Evolutionary conservation across 2,113 vertebrate species (phyloP), one percentile per base, ranked within the genome.

Genomic region (Pteropus alecto): DNA sequence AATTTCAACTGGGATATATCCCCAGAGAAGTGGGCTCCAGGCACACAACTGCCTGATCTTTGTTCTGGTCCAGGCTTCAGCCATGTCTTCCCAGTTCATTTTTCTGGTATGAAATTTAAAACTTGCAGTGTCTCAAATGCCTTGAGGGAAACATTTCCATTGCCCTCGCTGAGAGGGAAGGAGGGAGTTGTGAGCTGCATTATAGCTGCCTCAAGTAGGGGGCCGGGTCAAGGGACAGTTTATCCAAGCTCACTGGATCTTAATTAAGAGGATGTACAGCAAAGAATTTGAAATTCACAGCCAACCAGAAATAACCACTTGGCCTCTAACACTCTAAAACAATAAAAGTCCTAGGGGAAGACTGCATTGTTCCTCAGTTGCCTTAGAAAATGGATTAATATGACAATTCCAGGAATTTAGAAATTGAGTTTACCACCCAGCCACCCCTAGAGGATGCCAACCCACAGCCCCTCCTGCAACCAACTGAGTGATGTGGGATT

Each of bases 401-500:
- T 35, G 68, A 94, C 95, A 89, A 78, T 94, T 95, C 93, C 95
- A 93, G 60, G 86, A 93, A 97, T 93, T 67, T 91, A 73, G 46
- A 94, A 93, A 91, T 43, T 95, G 81, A 90, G 26, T 35, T 85
- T 74, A 74, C 68, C 73, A 93, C 91, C 56, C 93, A 94, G 61
- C 77, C 38, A 92, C 19, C 81, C 41, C n/a, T 51, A 24, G 8
- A 67, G 73, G 21, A 67, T 83, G 35, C 67, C 91, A 97, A 76
- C 71, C 88, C 41, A 63, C 93, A 94, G 28, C 3, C 35, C 10
- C 0, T 19, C 73, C 77, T 83, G 35, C 16, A 65, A 85, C 48
- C 56, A 82, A 74, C 56, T 71, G 74, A 82, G 38, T 54, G n/a
- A 41, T 83, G 68, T 54, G 78, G 58, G 46, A 83, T 91, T 88